phyloP scores from a whole-genome alignment of 2,888 invertebrate species.

The Ophonus ardosiacus region DNA sequence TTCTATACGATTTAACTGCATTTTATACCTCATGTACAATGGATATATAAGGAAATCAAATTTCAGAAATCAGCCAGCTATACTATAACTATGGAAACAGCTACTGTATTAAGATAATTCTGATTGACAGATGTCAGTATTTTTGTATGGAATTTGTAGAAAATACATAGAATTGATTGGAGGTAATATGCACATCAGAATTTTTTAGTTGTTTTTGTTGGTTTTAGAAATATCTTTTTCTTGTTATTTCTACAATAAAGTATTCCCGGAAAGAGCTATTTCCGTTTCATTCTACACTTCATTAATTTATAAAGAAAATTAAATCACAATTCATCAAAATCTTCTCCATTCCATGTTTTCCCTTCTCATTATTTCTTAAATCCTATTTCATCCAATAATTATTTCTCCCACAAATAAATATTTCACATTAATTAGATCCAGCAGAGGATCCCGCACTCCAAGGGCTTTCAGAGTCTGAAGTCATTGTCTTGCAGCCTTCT shows the following conservation, averaged over 20 bases:
- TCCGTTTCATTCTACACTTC: not conserved
- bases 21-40: too few species aligned
- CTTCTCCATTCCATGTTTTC: not conserved
- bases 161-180: too few species aligned
- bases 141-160: too few species aligned
- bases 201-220: too few species aligned
- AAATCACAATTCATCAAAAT: not conserved
- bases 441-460: not conserved
- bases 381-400: not conserved
- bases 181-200: too few species aligned
- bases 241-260: not conserved
- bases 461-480: not conserved
- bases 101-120: too few species aligned
- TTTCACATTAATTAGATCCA: slow-evolving; percentile 29
- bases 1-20: too few species aligned
- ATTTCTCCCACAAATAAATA: slow-evolving; percentile 13
- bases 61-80: too few species aligned
- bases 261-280: not conserved
- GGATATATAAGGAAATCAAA: too few species aligned
- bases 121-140: too few species aligned
- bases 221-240: not conserved
- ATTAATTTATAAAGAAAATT: not conserved
- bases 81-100: too few species aligned
- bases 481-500: not conserved
- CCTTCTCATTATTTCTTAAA: slow-evolving; percentile 10